A percentile compares a stretch with the other conserved stretches of the same genome.
These are phyloP conservation scores for Ardeotis arabs DNA, from an alignment of 2,113 vertebrate genomes.

Conservation along the genomic window DNA sequence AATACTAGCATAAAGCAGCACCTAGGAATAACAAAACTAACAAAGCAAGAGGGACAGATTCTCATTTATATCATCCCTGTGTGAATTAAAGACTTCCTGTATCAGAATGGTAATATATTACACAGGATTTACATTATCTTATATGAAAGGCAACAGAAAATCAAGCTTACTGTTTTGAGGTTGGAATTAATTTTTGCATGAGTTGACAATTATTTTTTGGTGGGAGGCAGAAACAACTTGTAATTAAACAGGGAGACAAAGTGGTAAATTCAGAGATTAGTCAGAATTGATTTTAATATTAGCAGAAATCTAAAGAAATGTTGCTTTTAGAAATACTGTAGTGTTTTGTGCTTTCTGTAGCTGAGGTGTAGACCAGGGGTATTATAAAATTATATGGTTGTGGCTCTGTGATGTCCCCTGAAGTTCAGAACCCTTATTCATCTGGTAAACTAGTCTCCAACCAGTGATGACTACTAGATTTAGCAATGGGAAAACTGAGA, in stretches of 20 bases:
- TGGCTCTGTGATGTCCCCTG: not conserved
- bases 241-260: not conserved
- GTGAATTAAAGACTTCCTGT: not conserved
- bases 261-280: not conserved
- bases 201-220: not conserved
- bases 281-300: not conserved
- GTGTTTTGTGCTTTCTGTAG: not conserved
- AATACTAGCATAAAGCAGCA: conserved; percentile 8
- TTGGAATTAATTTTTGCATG: not conserved
- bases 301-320: not conserved
- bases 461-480: not conserved
- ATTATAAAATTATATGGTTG: not conserved
- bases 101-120: not conserved
- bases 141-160: not conserved
- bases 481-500: not conserved
- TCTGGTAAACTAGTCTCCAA: not conserved
- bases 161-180: not conserved
- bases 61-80: not conserved
- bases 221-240: not conserved
- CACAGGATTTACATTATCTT: not conserved
- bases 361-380: not conserved
- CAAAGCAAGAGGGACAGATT: not conserved
- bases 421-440: not conserved
- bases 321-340: not conserved
- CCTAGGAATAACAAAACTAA: conserved; percentile 19